These are phyloP conservation scores for Onychostoma macrolepis DNA, from an alignment of 2,113 vertebrate species.

Conservation along the genomic window DNA sequence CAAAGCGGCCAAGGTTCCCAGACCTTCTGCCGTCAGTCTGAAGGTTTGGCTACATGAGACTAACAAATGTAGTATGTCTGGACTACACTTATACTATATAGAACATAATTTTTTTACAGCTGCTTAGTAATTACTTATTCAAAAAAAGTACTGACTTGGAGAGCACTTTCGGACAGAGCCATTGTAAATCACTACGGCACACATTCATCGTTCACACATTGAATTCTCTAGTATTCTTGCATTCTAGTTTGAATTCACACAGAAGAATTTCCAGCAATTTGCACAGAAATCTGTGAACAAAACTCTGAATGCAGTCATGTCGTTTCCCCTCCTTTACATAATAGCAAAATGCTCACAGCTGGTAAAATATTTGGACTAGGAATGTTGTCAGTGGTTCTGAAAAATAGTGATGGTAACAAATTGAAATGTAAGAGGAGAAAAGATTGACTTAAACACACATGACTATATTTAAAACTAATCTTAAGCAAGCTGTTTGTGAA, in stretches of 20 bases:
- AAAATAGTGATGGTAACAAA: conserved; percentile 42
- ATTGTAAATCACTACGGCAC: not conserved
- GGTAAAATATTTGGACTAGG: not conserved
- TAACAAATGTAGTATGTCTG: too few species aligned
- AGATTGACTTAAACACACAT: conserved; percentile 1
- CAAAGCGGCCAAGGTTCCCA: too few species aligned
- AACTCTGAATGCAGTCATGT: not conserved
- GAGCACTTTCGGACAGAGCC: not conserved
- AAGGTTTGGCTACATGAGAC: too few species aligned
- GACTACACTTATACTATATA: not conserved
- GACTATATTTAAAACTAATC: conserved; percentile 41
- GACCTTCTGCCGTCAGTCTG: too few species aligned
- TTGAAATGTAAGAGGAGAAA: conserved; percentile 43
- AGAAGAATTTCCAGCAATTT: not conserved
- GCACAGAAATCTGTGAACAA: not conserved
- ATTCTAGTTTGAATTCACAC: not conserved
- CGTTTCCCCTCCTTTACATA: not conserved
- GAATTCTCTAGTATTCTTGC: not conserved
- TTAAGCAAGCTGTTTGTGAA: conserved; percentile 35
- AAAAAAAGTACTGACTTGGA: not conserved
- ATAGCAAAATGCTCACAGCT: conserved; percentile 61
- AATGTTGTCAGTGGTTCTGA: conserved; percentile 42
- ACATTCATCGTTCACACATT: not conserved
- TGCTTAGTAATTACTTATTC: not conserved
- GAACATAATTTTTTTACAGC: not conserved